These are phyloP conservation scores for Troides oblongomaculatus DNA, from an alignment of 2,888 invertebrate genomes.

Conservation along the genomic window DNA sequence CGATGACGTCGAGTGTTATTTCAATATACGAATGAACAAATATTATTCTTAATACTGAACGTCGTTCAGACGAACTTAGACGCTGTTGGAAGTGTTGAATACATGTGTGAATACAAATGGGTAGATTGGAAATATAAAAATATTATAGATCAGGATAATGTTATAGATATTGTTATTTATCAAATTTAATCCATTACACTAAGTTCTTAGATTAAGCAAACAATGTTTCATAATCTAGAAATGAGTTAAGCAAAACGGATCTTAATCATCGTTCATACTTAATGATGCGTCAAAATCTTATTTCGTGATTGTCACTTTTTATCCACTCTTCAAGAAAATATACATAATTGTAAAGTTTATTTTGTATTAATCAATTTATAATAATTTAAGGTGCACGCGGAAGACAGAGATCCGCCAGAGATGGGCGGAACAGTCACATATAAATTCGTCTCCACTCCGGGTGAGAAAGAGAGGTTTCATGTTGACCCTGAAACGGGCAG, in stretches of 20 bases:
- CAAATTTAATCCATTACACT: background rate
- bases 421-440: constrained; percentile 91
- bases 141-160: background rate
- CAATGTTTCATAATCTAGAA: too few species aligned
- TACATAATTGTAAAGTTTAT: too few species aligned
- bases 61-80: background rate
- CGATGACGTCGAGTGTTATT: constrained; percentile 3
- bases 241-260: too few species aligned
- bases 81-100: background rate
- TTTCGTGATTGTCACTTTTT: too few species aligned
- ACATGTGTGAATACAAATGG: background rate
- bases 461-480: constrained; percentile 87
- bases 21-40: constrained; percentile 13
- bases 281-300: too few species aligned
- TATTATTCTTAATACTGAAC: background rate
- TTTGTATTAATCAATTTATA: too few species aligned
- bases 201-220: background rate
- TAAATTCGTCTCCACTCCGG: constrained; percentile 87
- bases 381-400: constrained; percentile 82
- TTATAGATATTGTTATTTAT: background rate
- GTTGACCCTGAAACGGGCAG: constrained; percentile 88
- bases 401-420: constrained; percentile 86
- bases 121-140: background rate
- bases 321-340: too few species aligned
- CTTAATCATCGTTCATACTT: too few species aligned